Conservation (phyloP, 2,113 vertebrate genomes). For the Phyllostomus hastatus region DNA sequence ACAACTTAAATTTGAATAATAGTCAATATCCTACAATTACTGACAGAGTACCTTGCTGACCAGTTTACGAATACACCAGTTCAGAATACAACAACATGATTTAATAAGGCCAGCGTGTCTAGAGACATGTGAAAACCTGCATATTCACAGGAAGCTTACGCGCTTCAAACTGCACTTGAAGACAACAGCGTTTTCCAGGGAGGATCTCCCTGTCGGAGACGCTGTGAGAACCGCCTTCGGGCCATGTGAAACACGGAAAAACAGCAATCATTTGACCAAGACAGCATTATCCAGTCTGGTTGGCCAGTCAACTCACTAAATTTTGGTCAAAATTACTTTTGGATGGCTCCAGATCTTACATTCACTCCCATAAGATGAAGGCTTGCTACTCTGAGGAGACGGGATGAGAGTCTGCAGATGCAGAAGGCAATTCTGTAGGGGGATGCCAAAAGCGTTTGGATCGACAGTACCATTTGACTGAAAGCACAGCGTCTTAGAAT, state of each 20-base stretch:
- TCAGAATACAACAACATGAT: neutral
- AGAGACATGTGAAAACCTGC: neutral
- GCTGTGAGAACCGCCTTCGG: neutral
- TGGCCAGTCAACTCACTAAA: neutral
- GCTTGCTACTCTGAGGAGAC: neutral
- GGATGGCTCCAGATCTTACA: neutral
- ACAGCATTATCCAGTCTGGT: neutral
- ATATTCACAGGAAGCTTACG: neutral
- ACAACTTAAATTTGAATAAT: neutral
- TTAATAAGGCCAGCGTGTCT: neutral
- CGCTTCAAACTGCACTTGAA: neutral
- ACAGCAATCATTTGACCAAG: neutral
- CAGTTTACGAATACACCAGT: neutral
- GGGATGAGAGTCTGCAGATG: neutral
- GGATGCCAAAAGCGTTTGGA: neutral
- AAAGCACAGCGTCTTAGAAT: neutral
- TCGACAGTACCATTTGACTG: neutral
- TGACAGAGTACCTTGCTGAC: neutral
- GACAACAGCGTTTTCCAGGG: neutral
- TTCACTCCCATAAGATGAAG: neutral
- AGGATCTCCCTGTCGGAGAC: neutral
- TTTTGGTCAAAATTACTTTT: neutral
- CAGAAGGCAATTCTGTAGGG: neutral
- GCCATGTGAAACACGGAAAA: slow-evolving; percentile 10
- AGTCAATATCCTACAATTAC: neutral